Evolutionary conservation across 2,888 invertebrate genomes (phyloP).

Genomic region (Thymelicus acteon): DNA sequence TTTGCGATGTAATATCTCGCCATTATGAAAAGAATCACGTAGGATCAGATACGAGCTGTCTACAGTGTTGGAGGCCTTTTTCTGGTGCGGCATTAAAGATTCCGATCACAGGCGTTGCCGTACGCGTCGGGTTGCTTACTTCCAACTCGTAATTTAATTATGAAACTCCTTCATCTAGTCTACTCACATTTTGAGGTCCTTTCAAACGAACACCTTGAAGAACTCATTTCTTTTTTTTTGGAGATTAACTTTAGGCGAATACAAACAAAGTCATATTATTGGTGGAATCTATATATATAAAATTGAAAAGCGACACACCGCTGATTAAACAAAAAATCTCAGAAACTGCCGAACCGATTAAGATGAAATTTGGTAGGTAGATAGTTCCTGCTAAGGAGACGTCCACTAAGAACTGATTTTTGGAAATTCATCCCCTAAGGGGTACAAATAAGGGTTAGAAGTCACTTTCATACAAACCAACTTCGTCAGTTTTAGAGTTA

Average conservation of each 20-base stretch:
- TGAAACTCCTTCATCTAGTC: conserved; percentile 52
- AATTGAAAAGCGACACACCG: too few species aligned
- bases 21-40: conserved; percentile 49
- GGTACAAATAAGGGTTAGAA: too few species aligned
- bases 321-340: too few species aligned
- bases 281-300: neutral
- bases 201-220: conserved; percentile 1
- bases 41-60: conserved; percentile 46
- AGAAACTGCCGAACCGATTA: too few species aligned
- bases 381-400: too few species aligned
- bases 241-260: neutral
- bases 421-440: too few species aligned
- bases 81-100: conserved; percentile 59
- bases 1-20: conserved; percentile 36
- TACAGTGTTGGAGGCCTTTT: conserved; percentile 40
- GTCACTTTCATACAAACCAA: too few species aligned
- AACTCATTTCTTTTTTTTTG: neutral
- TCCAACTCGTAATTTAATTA: conserved; percentile 66
- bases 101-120: conserved; percentile 62
- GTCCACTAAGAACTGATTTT: too few species aligned
- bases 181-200: conserved; percentile 19
- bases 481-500: too few species aligned
- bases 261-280: too few species aligned
- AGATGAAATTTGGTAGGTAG: too few species aligned
- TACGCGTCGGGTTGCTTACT: conserved; percentile 58